phyloP scores from a whole-genome alignment of 2,888 invertebrate species.

The Melinaea marsaeus region DNA sequence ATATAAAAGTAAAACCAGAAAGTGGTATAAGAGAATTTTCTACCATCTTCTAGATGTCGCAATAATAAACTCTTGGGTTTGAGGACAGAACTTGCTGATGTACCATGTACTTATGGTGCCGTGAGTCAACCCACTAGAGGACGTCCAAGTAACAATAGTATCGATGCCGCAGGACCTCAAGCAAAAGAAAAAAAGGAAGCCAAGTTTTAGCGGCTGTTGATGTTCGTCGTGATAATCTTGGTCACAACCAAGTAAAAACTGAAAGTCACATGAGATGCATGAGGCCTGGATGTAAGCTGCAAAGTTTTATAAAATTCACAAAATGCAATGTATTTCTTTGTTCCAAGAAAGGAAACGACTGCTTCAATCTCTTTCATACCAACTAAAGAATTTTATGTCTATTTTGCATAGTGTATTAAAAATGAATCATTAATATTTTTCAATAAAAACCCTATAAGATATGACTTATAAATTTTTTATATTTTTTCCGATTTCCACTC shows the following conservation, averaged over 20 bases:
- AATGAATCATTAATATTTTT: conserved; percentile 16
- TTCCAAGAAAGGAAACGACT: conserved; percentile 15
- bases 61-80: conserved; percentile 13
- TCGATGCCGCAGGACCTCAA: conserved; percentile 14
- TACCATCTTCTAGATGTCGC: conserved; percentile 12
- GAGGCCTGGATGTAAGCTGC: conserved; percentile 17
- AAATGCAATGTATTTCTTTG: conserved; percentile 18
- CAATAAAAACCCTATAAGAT: conserved; percentile 11
- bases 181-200: conserved; percentile 16
- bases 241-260: conserved; percentile 16
- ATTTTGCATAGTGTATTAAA: conserved; percentile 18
- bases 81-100: conserved; percentile 2
- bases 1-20: conserved; percentile 8
- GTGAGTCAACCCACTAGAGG: conserved; percentile 7
- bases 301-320: conserved; percentile 12
- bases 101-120: conserved; percentile 6
- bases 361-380: conserved; percentile 17
- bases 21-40: conserved; percentile 9
- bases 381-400: conserved; percentile 11
- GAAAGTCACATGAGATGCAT: conserved; percentile 14
- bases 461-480: neutral
- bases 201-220: conserved; percentile 15
- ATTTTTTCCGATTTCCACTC: conserved; percentile 10
- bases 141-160: conserved; percentile 14
- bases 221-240: conserved; percentile 9